Percentiles rank a stretch among this genome's conserved stretches.
Conservation (phyloP, 2,888 invertebrate genomes). For the Epistrophe grossulariae region DNA sequence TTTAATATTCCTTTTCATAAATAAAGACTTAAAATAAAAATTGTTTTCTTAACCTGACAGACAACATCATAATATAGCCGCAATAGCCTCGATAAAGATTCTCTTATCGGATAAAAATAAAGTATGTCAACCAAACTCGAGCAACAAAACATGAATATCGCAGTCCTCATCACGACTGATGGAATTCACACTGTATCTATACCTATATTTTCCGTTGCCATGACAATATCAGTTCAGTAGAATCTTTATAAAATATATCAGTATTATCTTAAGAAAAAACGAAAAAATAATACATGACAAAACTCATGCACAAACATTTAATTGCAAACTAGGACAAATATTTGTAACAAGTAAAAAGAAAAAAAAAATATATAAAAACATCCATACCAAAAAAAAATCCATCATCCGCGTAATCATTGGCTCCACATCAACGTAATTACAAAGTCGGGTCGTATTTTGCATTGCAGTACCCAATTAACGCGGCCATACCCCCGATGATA, state of each 20-base stretch:
- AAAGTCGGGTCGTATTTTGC: conserved; percentile 71
- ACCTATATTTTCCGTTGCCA: not conserved
- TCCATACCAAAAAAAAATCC: conserved; percentile 4
- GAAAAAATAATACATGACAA: conserved; percentile 33
- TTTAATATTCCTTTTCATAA: no score
- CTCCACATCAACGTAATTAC: conserved; percentile 70
- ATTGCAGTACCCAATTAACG: conserved; percentile 72
- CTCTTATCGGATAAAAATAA: not conserved
- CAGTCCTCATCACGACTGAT: not conserved
- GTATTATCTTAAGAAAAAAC: conserved; percentile 27
- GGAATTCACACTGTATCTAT: not conserved
- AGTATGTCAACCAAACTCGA: conserved; percentile 17
- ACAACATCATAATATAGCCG: not conserved
- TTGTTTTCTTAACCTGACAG: not conserved
- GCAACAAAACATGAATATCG: not conserved
- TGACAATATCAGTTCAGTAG: conserved; percentile 19
- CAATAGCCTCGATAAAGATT: not conserved
- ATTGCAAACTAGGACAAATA: conserved; percentile 59
- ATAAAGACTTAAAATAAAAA: not conserved
- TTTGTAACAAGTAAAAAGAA: conserved; percentile 41
- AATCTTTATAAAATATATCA: conserved; percentile 4
- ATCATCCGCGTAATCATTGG: conserved; percentile 63
- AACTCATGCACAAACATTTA: conserved; percentile 50
- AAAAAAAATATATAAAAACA: not conserved
- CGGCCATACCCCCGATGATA: conserved; percentile 74